These are phyloP conservation scores for Microchirus variegatus DNA, from an alignment of 2,797 vertebrate species.

Conservation along the genomic window DNA sequence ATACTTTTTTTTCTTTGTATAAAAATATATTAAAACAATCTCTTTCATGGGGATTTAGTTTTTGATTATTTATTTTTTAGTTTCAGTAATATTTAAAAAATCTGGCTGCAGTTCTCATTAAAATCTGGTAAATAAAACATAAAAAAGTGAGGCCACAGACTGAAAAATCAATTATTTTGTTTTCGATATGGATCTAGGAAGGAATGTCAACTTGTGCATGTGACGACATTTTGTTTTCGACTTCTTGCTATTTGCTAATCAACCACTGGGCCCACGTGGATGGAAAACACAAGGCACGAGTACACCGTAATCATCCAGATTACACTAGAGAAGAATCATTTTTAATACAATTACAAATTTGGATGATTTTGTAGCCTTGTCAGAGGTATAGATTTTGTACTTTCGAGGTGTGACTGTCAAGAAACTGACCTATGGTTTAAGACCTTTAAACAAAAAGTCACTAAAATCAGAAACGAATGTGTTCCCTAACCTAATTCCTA, in stretches of 20 bases:
- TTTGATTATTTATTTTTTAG: constrained; percentile 24
- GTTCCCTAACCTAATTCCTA: too few relatives aligned
- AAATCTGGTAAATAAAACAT: constrained; percentile 1
- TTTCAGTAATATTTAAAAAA: constrained; percentile 16
- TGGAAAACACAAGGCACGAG: constrained; percentile 32
- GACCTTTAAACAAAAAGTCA: constrained; percentile 18
- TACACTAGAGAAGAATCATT: too few relatives aligned
- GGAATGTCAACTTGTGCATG: constrained; percentile 17
- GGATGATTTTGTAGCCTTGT: constrained; percentile 47
- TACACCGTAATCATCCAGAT: constrained; percentile 9
- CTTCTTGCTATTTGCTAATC: constrained; percentile 31
- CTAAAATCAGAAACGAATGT: constrained; percentile 15
- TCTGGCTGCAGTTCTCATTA: constrained; percentile 18
- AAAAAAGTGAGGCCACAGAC: constrained; percentile 11
- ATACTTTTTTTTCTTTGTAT: constrained; percentile 9
- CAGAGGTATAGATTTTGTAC: background rate
- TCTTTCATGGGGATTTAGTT: background rate
- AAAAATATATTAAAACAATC: background rate
- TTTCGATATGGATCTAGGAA: constrained; percentile 35
- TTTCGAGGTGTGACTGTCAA: constrained; percentile 29
- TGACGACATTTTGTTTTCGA: constrained; percentile 15
- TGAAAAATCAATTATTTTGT: constrained; percentile 5
- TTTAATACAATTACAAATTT: constrained; percentile 49
- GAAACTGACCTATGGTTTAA: constrained; percentile 48
- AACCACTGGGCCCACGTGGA: constrained; percentile 36